Evolutionary conservation across 2,797 vertebrate species (phyloP), one percentile per base, ranked within the genome.

Genomic region (Tolypeutes matacus): DNA sequence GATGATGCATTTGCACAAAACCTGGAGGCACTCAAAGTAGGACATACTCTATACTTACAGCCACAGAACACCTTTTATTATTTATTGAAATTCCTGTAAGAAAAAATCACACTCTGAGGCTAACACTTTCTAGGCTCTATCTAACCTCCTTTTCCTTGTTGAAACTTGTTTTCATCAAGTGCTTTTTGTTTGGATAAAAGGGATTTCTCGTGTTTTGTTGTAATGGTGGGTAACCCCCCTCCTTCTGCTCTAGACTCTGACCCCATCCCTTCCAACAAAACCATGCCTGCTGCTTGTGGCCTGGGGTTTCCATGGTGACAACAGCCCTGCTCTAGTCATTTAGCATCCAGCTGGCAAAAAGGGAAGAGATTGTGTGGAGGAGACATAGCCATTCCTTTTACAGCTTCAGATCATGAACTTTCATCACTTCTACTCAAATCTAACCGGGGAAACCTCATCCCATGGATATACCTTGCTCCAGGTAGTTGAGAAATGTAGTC

Each of bases 51-150:
- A 20, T 49, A 72, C 18, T 77, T 91, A 77, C 4, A 88, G 34
- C 21, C 56, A 49, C 4, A 62, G 72, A 73, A 76, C 12, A 31
- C 18, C 67, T 91, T 93, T 82, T 93, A 36, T 80, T 76, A 81
- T 29, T 76, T 76, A 81, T 25, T 65, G 86, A 96, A 84, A 85
- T 92, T 90, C 39, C 49, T 95, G 46, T 95, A 86, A 84, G 84
- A n/a, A 88, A 90, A 92, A 90, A 62, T 86, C 39, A 62, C 13
- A 77, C 31, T 49, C 17, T 58, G 31, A 94, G 60, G 29, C 13
- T 29, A 39, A 8, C 94, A n/a, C 65, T 84, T 91, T 93, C 67
- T 65, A 73, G 62, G 90, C 9, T 6, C n/a, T 39, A 49, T 6
- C n/a, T 39, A 49, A 73, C 62, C 39, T 81, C 46, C 25, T 94